These are phyloP conservation scores for Marmota flaviventris DNA, from an alignment of 2,113 vertebrate species.

Conservation along the genomic window DNA sequence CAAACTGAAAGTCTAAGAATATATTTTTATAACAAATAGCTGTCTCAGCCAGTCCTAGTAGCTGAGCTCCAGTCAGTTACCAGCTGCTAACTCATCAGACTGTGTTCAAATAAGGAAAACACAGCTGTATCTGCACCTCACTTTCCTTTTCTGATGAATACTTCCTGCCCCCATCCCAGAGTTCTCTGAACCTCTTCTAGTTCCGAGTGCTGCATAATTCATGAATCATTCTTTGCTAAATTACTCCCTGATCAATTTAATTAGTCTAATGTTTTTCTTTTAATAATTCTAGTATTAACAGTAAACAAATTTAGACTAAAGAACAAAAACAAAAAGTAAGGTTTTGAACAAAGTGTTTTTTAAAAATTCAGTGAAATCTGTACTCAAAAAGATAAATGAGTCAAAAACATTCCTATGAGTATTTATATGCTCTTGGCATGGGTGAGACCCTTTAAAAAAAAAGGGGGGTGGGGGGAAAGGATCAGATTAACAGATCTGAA, in stretches of 20 bases:
- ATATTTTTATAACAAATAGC: not conserved
- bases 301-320: not conserved
- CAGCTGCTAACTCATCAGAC: not conserved
- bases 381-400: not conserved
- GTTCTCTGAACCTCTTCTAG: not conserved
- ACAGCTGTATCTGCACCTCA: not conserved
- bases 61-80: not conserved
- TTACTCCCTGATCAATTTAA: not conserved
- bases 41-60: not conserved
- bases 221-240: not conserved
- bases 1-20: not conserved
- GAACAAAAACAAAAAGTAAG: not conserved
- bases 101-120: not conserved
- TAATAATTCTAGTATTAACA: not conserved
- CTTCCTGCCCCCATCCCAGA: not conserved
- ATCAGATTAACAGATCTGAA: slow-evolving; percentile 1
- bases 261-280: not conserved
- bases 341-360: not conserved
- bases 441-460: not conserved
- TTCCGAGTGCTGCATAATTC: not conserved
- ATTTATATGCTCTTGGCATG: not conserved
- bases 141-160: not conserved
- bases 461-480: not conserved
- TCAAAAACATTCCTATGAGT: not conserved
- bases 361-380: not conserved